A percentile compares a stretch with the other conserved stretches of the same genome.
Conservation (phyloP, 2,113 vertebrate species). For the Notarius lentiginosus region DNA sequence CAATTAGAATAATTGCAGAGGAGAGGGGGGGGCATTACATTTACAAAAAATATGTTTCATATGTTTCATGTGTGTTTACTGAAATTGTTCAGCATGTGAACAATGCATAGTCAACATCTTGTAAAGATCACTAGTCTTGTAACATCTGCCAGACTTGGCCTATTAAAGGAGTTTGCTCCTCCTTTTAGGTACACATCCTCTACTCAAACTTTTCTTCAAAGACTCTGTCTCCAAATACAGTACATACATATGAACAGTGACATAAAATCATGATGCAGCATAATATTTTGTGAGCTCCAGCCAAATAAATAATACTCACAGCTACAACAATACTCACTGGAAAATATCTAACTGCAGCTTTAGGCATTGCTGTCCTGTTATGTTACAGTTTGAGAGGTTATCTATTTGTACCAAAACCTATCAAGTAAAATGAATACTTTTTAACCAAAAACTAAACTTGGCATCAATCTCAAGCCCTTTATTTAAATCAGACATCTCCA, state of each 20-base stretch:
- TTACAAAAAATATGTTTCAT: not conserved
- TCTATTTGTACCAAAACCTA: not conserved
- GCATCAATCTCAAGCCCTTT: not conserved
- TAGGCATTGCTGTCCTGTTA: not conserved
- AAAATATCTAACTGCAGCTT: not conserved
- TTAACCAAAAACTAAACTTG: not conserved
- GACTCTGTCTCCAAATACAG: too few relatives aligned
- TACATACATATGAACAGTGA: not conserved
- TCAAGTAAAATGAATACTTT: not conserved
- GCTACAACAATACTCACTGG: not conserved
- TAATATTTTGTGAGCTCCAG: not conserved
- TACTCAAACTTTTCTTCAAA: not conserved
- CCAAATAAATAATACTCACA: not conserved
- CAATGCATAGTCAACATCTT: constrained; percentile 24
- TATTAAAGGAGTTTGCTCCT: too few relatives aligned
- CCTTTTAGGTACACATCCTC: not conserved
- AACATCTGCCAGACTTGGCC: not conserved
- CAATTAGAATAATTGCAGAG: constrained; percentile 50
- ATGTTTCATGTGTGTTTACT: not conserved
- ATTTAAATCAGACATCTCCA: not conserved
- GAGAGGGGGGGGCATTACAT: not conserved
- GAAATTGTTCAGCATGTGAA: not conserved
- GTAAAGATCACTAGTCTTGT: not conserved
- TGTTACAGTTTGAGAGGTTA: not conserved
- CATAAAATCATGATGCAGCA: not conserved